phyloP scores from a whole-genome alignment of 2,113 vertebrate genomes.

The Dicaeum eximium region DNA sequence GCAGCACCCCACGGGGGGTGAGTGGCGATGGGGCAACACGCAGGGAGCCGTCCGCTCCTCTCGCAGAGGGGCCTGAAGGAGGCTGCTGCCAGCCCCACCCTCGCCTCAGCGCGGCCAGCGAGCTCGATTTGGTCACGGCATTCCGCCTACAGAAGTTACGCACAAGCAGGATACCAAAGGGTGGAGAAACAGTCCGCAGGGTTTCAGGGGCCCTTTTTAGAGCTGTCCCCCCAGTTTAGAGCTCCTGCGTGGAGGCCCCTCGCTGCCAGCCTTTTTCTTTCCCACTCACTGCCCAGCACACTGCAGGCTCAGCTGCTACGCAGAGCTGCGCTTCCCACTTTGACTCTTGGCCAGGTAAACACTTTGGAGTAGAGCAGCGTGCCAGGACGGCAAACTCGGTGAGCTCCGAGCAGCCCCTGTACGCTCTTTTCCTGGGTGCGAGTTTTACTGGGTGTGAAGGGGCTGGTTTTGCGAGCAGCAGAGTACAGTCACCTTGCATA shows the following conservation, averaged over 20 bases:
- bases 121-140: fast-evolving
- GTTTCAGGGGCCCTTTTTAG: not conserved
- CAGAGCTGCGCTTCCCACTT: fast-evolving
- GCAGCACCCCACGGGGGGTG: fast-evolving
- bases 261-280: not conserved
- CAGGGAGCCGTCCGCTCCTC: not conserved
- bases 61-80: fast-evolving
- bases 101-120: fast-evolving
- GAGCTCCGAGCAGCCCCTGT: not conserved
- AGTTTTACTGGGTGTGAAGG: not conserved
- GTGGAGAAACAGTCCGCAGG: not conserved
- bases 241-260: not conserved
- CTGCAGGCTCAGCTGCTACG: not conserved
- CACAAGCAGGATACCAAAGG: not conserved
- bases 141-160: not conserved
- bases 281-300: fast-evolving
- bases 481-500: fast-evolving
- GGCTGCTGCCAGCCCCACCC: not conserved
- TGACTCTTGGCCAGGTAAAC: not conserved
- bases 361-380: fast-evolving
- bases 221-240: not conserved
- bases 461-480: not conserved
- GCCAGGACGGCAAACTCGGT: not conserved
- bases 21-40: fast-evolving
- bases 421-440: not conserved